Conservation (phyloP, 2,888 invertebrate genomes). For the Synergus laeviventris region DNA sequence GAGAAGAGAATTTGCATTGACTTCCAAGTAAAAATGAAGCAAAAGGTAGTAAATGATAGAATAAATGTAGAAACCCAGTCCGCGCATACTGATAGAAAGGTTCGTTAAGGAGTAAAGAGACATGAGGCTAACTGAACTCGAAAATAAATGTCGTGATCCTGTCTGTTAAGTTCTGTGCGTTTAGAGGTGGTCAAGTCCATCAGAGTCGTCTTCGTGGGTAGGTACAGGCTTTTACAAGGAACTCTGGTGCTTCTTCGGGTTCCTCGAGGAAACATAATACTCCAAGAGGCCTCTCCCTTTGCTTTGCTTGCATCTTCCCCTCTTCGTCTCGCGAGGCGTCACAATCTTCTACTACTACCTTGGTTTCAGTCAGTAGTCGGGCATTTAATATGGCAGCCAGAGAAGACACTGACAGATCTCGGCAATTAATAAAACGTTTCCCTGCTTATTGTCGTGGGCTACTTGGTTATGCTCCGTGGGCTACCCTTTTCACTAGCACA, state of each 20-base stretch:
- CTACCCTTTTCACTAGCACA: slow-evolving; percentile 66
- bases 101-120: slow-evolving; percentile 21
- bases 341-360: slow-evolving; percentile 42
- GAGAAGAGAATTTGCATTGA: not conserved
- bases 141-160: slow-evolving; percentile 34
- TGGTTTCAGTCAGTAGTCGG: slow-evolving; percentile 64
- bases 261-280: slow-evolving; percentile 46
- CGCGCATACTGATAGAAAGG: slow-evolving; percentile 4
- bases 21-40: not conserved
- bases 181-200: slow-evolving; percentile 59
- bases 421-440: slow-evolving; percentile 75
- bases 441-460: slow-evolving; percentile 72
- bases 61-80: not conserved
- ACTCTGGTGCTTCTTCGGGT: slow-evolving; percentile 35
- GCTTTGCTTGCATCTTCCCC: slow-evolving; percentile 24
- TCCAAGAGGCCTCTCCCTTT: slow-evolving; percentile 38
- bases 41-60: not conserved
- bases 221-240: slow-evolving; percentile 43
- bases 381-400: slow-evolving; percentile 69
- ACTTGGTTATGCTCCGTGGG: slow-evolving; percentile 68
- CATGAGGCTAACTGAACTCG: slow-evolving; percentile 14
- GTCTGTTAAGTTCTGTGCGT: slow-evolving; percentile 49
- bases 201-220: slow-evolving; percentile 53
- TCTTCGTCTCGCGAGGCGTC: slow-evolving; percentile 28
- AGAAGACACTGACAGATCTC: slow-evolving; percentile 73